These are phyloP conservation scores for Elaphurus davidianus DNA, from an alignment of 2,113 vertebrate genomes.

Conservation along the genomic window DNA sequence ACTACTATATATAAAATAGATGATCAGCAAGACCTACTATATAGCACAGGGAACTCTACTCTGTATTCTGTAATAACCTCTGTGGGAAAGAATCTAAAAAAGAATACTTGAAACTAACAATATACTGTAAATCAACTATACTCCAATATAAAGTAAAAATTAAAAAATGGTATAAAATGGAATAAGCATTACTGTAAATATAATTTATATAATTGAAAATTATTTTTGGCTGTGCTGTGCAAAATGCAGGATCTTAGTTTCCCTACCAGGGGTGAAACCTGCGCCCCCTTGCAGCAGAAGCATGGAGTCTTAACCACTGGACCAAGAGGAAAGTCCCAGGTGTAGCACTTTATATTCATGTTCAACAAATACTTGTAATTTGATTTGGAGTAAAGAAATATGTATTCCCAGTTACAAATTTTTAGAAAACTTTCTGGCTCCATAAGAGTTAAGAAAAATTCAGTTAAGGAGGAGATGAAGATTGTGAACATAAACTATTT, in stretches of 20 bases:
- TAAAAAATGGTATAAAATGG: background rate
- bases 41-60: background rate
- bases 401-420: background rate
- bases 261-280: background rate
- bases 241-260: background rate
- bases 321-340: background rate
- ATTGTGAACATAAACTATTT: background rate
- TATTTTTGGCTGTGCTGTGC: background rate
- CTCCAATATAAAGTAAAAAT: background rate
- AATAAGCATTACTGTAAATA: conserved; percentile 7
- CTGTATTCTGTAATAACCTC: background rate
- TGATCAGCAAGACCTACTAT: background rate
- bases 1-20: background rate
- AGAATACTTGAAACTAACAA: background rate
- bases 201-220: background rate
- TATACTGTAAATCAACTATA: background rate
- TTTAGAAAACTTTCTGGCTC: background rate
- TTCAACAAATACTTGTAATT: background rate
- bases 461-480: background rate
- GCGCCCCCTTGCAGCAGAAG: background rate
- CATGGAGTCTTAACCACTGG: background rate
- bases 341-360: background rate
- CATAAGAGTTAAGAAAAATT: background rate
- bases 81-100: background rate
- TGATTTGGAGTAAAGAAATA: background rate